phyloP scores from a whole-genome alignment of 2,113 vertebrate genomes.

The Leiothrix lutea region DNA sequence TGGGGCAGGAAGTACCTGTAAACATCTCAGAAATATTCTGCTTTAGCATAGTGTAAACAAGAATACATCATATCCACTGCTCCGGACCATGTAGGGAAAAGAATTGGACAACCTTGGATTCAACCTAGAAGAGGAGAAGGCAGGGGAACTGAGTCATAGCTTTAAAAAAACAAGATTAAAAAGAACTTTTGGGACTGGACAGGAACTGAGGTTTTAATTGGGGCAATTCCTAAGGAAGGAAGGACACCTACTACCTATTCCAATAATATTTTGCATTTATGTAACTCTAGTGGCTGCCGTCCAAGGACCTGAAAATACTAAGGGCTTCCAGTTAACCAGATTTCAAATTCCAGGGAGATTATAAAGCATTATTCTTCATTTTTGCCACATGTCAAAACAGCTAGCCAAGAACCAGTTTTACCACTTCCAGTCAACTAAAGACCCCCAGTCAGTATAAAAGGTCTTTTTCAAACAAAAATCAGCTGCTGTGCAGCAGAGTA shows the following conservation, averaged over 20 bases:
- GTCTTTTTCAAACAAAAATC: background rate
- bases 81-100: conserved; percentile 55
- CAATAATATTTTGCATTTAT: conserved; percentile 59
- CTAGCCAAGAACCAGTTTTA: background rate
- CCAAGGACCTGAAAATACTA: conserved; percentile 16
- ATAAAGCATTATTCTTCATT: background rate
- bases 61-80: conserved; percentile 53
- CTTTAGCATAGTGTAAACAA: conserved; percentile 65
- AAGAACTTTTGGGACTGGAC: conserved; percentile 22
- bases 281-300: background rate
- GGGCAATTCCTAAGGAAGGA: conserved; percentile 67
- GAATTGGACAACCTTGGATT: conserved; percentile 39
- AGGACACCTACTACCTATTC: conserved; percentile 62
- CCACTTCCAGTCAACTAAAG: background rate
- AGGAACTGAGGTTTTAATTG: conserved; percentile 52
- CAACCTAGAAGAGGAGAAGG: conserved; percentile 11
- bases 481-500: background rate
- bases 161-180: conserved; percentile 51
- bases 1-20: conserved; percentile 73
- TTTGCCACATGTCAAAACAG: background rate
- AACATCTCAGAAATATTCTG: conserved; percentile 66
- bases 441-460: background rate
- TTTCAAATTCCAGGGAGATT: background rate
- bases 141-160: conserved; percentile 59
- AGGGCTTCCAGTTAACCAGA: background rate